Percentiles rank a stretch among this genome's conserved stretches.
These are phyloP conservation scores for Agyllia agylla DNA, from an alignment of 2,888 invertebrate species.

Conservation along the genomic window DNA sequence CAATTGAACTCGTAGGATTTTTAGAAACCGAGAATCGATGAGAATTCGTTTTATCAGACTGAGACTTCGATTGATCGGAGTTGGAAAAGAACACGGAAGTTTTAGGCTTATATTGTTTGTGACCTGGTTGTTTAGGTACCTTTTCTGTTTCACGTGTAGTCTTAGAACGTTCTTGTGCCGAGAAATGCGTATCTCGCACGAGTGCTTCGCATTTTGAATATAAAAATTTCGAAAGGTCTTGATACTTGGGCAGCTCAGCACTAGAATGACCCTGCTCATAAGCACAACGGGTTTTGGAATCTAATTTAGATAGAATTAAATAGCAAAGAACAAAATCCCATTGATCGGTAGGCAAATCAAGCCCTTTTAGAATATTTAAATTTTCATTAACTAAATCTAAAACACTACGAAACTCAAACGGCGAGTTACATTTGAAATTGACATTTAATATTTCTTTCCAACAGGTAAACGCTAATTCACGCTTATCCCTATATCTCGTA, in stretches of 20 bases:
- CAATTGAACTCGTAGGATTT: not conserved
- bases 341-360: not conserved
- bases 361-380: not conserved
- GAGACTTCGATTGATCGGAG: not conserved
- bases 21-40: not conserved
- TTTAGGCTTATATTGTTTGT: not conserved
- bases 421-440: constrained; percentile 25
- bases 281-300: not conserved
- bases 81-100: not conserved
- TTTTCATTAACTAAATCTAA: not conserved
- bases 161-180: not conserved
- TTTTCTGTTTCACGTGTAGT: not conserved
- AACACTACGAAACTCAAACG: constrained; percentile 28
- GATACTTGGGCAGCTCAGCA: not conserved
- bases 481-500: constrained; percentile 12
- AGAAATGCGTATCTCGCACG: not conserved
- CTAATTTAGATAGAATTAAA: not conserved
- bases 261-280: not conserved
- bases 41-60: not conserved
- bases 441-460: constrained; percentile 48
- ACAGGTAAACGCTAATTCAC: constrained; percentile 48
- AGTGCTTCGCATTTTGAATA: not conserved
- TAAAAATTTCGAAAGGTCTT: not conserved
- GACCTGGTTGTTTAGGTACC: not conserved
- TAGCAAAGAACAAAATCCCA: not conserved